Evolutionary conservation across 2,888 invertebrate species (phyloP), one percentile per base, ranked within the genome.

Genomic region (Tipula lateralis): DNA sequence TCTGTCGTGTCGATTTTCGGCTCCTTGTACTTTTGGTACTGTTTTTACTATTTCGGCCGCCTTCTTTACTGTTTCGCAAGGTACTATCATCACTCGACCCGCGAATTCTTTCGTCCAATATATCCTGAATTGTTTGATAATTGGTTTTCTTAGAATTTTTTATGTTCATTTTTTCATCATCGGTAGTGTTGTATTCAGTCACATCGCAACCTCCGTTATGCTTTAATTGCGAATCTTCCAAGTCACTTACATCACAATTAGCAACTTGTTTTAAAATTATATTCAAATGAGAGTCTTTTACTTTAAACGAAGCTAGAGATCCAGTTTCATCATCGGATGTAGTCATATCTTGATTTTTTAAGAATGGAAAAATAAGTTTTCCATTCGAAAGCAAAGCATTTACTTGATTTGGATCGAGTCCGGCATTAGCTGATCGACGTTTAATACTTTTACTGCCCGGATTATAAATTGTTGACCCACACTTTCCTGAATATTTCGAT

Each of bases 261-360:
- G 44, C 29, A 83, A 89, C 88, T 29, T 89, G 89, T 80, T 88
- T 88, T 4, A 90, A 86, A 1, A 90, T 88, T 36, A 90, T 88
- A 87, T 91, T 89, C 19, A 91, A 87, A n/a, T 88, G 88, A 2
- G 89, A 89, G 85, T 90, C 90, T 85, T 89, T 89, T 84, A 90
- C 88, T 87, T 90, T 90, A 44, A 90, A 88, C 0, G 91, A 91
- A 1, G 89, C 88, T 1, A 88, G 88, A 0, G 90, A 90, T 7
- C 84, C 85, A 19, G 89, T 88, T 66, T 90, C 90, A 83, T 90
- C 90, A 0, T 90, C 90, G 0, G 90, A 89, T 1, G 90, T 89
- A 5, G 89, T 90, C 88, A 90, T 88, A 84, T 89, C 90, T 85
- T 90, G 90, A 85, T 90, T 90, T 86, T 90, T 89, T 5, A 91